Conservation (phyloP, 1,140 invertebrate genomes). For the Hormaphis cornu region DNA sequence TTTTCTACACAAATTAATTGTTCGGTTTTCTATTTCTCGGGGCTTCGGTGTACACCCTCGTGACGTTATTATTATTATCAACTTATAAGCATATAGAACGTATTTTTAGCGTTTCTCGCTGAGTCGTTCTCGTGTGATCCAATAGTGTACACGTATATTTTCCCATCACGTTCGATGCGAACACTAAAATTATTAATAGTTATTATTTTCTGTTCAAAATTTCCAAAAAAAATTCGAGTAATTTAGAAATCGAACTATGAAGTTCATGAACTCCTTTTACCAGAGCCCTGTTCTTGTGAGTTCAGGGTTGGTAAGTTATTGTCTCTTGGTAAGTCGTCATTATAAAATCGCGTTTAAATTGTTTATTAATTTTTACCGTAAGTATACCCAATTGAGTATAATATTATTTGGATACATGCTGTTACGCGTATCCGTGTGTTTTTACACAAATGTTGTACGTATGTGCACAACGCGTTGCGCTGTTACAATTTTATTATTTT, state of each 20-base stretch:
- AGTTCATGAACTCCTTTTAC: conserved; percentile 24
- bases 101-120: background rate
- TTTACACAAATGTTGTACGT: background rate
- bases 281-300: conserved; percentile 31
- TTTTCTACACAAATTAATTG: conserved; percentile 20
- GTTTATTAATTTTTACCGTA: background rate
- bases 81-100: background rate
- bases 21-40: background rate
- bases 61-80: background rate
- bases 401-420: too few species aligned
- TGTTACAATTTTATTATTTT: background rate
- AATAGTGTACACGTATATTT: background rate
- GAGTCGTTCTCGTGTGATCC: conserved; percentile 10
- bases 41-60: too few species aligned
- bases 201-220: too few species aligned
- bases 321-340: conserved; percentile 28
- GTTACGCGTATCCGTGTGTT: too few species aligned
- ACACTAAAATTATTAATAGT: too few species aligned
- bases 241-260: conserved; percentile 17
- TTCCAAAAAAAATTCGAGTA: too few species aligned
- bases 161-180: background rate
- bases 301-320: conserved; percentile 32
- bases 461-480: background rate
- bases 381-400: background rate
- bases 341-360: background rate